phyloP scores from a whole-genome alignment of 1,140 invertebrate species.

The Diachasmimorpha longicaudata region DNA sequence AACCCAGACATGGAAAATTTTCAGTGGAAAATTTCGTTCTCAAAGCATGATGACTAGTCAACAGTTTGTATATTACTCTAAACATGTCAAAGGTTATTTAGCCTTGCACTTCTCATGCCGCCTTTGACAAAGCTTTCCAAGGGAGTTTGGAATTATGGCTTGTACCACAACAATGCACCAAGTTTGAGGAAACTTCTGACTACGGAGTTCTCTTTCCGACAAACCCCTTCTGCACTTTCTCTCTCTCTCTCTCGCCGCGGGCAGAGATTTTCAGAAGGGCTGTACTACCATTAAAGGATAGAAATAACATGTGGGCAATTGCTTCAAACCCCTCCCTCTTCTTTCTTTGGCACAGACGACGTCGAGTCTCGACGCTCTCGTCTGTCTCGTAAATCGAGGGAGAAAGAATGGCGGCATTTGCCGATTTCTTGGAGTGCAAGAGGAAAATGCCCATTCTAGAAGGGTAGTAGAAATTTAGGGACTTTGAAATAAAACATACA shows the following conservation, averaged over 20 bases:
- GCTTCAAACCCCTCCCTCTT: slow-evolving; percentile 5
- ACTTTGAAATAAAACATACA: slow-evolving; percentile 23
- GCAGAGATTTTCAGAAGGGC: slow-evolving; percentile 1
- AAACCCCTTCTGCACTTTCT: background rate
- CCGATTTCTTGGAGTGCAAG: slow-evolving; percentile 19
- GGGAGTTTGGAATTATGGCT: background rate
- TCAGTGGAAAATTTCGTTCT: background rate
- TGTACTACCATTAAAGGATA: too few relatives aligned
- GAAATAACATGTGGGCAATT: background rate
- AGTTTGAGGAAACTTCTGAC: slow-evolving; percentile 42
- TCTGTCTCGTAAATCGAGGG: slow-evolving; percentile 23
- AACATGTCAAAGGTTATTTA: background rate
- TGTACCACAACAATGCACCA: slow-evolving; percentile 36
- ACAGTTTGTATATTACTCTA: background rate
- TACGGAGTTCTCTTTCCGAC: background rate
- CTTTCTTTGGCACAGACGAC: slow-evolving; percentile 18
- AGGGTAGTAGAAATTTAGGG: slow-evolving; percentile 16
- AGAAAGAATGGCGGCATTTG: slow-evolving; percentile 19
- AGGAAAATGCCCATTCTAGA: slow-evolving; percentile 13
- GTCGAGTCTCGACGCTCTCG: slow-evolving; percentile 4
- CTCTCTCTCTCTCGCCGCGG: background rate
- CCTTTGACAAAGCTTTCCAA: background rate
- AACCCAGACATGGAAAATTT: slow-evolving; percentile 18
- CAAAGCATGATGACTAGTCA: background rate
- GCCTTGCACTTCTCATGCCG: background rate